Conservation (phyloP, 2,797 vertebrate species). For the Cyprinodon diabolis region DNA sequence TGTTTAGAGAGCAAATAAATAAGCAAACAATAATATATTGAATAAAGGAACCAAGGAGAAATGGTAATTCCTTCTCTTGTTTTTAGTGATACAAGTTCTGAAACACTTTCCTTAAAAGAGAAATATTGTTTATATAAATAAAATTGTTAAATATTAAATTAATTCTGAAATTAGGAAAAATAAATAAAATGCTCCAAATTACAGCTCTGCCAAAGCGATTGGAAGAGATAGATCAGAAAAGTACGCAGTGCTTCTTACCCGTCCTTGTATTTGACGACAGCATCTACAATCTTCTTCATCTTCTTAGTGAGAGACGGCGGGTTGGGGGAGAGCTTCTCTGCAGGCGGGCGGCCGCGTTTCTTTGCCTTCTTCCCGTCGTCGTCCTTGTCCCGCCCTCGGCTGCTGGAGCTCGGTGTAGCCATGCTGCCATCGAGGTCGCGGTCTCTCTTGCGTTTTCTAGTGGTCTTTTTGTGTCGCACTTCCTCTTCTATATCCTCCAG, state of each 20-base stretch:
- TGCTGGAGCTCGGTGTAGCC: conserved; percentile 58
- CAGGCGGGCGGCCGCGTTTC: conserved; percentile 89
- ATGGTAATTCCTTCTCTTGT: no score
- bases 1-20: no score
- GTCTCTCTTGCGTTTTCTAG: conserved; percentile 89
- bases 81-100: no score
- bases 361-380: conserved; percentile 92
- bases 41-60: no score
- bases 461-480: conserved; percentile 91
- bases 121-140: no score
- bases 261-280: conserved; percentile 95
- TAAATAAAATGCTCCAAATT: no score
- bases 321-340: conserved; percentile 90
- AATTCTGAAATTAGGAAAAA: no score
- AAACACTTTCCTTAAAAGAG: no score
- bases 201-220: no score
- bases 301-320: conserved; percentile 91
- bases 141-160: no score
- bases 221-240: no score
- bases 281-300: conserved; percentile 94
- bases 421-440: conserved; percentile 83
- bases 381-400: conserved; percentile 86
- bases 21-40: no score
- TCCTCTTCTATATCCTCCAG: conserved; percentile 94
- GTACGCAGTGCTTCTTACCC: conserved; percentile 73